Evolutionary conservation across 1,140 invertebrate genomes (phyloP).

Genomic region (Campoletis sonorensis): DNA sequence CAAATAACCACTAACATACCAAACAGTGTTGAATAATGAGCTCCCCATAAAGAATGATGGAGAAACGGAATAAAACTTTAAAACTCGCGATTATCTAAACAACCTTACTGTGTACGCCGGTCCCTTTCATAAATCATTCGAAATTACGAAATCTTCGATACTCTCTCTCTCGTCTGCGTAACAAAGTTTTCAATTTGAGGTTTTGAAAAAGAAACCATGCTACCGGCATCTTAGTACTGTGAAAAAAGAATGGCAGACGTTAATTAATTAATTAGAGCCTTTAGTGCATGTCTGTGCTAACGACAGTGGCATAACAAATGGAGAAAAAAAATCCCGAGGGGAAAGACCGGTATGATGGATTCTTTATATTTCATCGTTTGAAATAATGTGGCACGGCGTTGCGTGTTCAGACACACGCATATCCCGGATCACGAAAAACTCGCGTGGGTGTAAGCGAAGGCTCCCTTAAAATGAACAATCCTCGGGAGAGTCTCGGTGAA

Average conservation of each 20-base stretch:
- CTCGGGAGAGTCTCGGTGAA: not conserved
- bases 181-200: too few relatives aligned
- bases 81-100: too few relatives aligned
- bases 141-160: too few relatives aligned
- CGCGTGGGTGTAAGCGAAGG: not conserved
- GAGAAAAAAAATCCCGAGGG: not conserved
- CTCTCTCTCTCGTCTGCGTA: too few relatives aligned
- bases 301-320: not conserved
- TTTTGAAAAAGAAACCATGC: too few relatives aligned
- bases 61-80: too few relatives aligned
- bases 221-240: too few relatives aligned
- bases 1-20: too few relatives aligned
- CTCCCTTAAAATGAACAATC: not conserved
- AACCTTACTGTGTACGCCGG: too few relatives aligned
- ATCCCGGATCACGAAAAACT: not conserved
- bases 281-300: not conserved
- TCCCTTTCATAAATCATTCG: too few relatives aligned
- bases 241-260: not conserved
- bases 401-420: not conserved
- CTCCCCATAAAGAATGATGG: too few relatives aligned
- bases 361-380: not conserved
- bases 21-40: too few relatives aligned
- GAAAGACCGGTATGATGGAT: not conserved
- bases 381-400: not conserved
- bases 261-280: constrained; percentile 2